A percentile compares a stretch with the other conserved stretches of the same genome.
Evolutionary conservation across 2,888 invertebrate genomes (phyloP).

Genomic region (Drosophila sordidapex): DNA sequence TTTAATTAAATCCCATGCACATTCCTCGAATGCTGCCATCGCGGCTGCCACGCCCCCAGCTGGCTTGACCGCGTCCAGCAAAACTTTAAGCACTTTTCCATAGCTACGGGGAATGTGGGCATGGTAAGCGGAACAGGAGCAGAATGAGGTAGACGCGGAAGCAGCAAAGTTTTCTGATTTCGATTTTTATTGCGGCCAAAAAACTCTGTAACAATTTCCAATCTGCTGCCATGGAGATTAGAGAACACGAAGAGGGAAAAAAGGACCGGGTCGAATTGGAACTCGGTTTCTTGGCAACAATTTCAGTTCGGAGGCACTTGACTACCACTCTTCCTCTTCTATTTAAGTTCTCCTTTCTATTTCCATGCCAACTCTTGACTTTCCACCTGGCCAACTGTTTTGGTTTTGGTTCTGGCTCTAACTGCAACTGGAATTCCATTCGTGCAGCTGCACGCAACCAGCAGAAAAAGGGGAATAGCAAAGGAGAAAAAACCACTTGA

Average conservation of each 20-base stretch:
- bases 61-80: slow-evolving; percentile 36
- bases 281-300: slow-evolving; percentile 75
- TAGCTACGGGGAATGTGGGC: slow-evolving; percentile 18
- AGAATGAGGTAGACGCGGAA: slow-evolving; percentile 3
- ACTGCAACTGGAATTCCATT: slow-evolving; percentile 36
- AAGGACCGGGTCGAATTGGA: slow-evolving; percentile 25
- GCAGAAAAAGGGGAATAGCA: background rate
- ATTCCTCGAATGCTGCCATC: slow-evolving; percentile 21
- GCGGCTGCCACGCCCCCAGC: slow-evolving; percentile 25
- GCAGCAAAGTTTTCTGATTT: slow-evolving; percentile 66
- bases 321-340: slow-evolving; percentile 37
- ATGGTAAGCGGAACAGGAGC: background rate
- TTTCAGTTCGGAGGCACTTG: slow-evolving; percentile 66
- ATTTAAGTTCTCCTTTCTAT: slow-evolving; percentile 7
- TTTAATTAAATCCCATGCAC: slow-evolving; percentile 68
- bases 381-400: slow-evolving; percentile 33
- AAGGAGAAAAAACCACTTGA: slow-evolving; percentile 46
- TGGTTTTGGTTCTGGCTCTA: slow-evolving; percentile 8
- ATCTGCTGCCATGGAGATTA: slow-evolving; percentile 50
- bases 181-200: slow-evolving; percentile 72
- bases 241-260: background rate
- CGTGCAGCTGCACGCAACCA: slow-evolving; percentile 47
- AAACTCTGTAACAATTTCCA: slow-evolving; percentile 41
- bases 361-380: slow-evolving; percentile 42
- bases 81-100: slow-evolving; percentile 55